Evolutionary conservation across 2,888 invertebrate genomes (phyloP), one percentile per base, ranked within the genome.

Genomic region (Itoplectis maculator): DNA sequence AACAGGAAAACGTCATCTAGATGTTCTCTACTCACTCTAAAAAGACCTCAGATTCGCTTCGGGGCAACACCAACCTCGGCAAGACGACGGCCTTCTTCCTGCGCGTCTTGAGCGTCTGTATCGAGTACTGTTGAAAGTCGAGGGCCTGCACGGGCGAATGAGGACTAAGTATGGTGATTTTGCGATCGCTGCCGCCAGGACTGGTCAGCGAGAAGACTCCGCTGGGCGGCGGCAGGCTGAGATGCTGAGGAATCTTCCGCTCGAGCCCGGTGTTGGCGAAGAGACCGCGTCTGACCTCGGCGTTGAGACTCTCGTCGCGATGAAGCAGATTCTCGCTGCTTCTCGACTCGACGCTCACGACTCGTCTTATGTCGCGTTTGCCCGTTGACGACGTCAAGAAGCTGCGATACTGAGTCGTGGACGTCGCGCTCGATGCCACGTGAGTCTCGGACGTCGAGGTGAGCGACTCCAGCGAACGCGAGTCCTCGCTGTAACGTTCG

Each of bases 101-200:
- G 79, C 96, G 93, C 40, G 94, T 94, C 86, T 95, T 94, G 86
- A 95, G 93, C 15, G 94, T 94, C 73, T 94, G 93, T 80, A 93
- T 90, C 75, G 94, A 88, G 29, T 93, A 94, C 20, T 94, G 93
- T 76, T 95, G 94, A 85, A 96, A 93, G 87, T 97, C 97, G 0
- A 95, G 94, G 4, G 94, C 93, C 79, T 96, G 95, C 89, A 96
- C 94, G 0, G 97, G 97, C 89, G 96, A 96, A 91, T 96, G 96
- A 0, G 96, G 96, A 86, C 97, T 97, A 79, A 97, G 93, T 79
- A 97, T 97, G 51, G 96, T 97, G 70, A 97, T 94, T 86, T 94
- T 95, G 13, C 96, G 91, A 87, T 94, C 94, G 49, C 92, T 92
- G n/a, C 92, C 91, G 0, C 94, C 94, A 0, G 94, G 94, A 84